Evolutionary conservation across 2,113 vertebrate species (phyloP).

Genomic region (Hypocryptadius cinnamomeus): DNA sequence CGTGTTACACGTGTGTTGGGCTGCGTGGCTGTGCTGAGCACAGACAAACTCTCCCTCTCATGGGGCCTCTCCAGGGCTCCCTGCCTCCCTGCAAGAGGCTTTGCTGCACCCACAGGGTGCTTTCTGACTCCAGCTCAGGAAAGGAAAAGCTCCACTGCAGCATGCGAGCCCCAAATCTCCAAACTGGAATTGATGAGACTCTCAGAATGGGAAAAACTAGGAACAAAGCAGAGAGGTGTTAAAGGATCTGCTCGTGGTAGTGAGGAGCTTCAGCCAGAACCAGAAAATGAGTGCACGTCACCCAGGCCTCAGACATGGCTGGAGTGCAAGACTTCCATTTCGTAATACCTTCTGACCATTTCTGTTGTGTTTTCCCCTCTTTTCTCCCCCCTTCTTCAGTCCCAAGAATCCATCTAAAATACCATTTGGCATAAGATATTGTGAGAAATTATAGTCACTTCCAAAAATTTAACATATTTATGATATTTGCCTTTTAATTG

Average conservation of each 20-base stretch:
- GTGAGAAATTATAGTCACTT: background rate
- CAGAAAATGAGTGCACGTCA: background rate
- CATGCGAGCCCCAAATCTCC: background rate
- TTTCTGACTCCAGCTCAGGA: background rate
- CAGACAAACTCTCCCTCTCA: background rate
- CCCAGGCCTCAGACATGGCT: background rate
- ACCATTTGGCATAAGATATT: background rate
- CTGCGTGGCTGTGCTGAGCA: background rate
- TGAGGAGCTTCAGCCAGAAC: background rate
- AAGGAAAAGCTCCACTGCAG: background rate
- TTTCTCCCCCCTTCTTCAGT: background rate
- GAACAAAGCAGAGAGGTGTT: background rate
- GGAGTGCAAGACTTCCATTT: background rate
- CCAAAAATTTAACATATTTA: background rate
- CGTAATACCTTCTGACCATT: background rate
- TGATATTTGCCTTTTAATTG: background rate
- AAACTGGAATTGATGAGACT: background rate
- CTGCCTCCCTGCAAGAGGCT: background rate
- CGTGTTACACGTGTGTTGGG: fast-evolving
- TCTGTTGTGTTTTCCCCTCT: background rate
- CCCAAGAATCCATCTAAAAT: background rate
- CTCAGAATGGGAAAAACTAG: background rate
- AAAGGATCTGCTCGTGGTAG: background rate
- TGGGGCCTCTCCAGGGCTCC: background rate
- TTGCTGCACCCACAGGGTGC: background rate